Evolutionary conservation across 1,140 invertebrate species (phyloP).

Genomic region (Octopus bimaculoides): DNA sequence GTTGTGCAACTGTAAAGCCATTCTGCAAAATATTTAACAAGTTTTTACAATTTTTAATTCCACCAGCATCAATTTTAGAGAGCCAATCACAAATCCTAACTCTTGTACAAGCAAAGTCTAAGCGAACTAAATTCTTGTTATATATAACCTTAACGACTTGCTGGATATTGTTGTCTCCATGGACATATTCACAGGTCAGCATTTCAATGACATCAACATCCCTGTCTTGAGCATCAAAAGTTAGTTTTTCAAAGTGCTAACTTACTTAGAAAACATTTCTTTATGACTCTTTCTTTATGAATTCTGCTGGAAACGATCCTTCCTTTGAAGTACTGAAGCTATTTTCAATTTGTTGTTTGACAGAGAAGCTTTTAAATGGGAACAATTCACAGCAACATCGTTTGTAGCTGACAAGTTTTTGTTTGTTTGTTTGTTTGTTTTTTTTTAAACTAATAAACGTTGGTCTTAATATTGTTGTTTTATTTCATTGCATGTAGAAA

Average conservation of each 20-base stretch:
- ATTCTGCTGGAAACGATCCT: not conserved
- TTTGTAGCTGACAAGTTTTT: too few relatives aligned
- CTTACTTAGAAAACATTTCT: not conserved
- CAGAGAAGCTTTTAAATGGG: too few relatives aligned
- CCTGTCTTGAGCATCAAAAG: constrained; percentile 20
- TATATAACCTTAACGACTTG: constrained; percentile 26
- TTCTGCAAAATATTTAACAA: constrained; percentile 31
- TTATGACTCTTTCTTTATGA: too few relatives aligned
- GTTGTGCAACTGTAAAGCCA: constrained; percentile 36
- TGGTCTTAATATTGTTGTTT: too few relatives aligned
- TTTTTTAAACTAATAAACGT: too few relatives aligned
- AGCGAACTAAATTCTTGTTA: constrained; percentile 24
- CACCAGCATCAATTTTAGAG: constrained; percentile 31
- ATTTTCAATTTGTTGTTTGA: too few relatives aligned
- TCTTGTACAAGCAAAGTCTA: constrained; percentile 31
- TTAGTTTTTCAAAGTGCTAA: not conserved
- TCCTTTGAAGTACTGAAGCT: not conserved
- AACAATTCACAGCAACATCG: too few relatives aligned
- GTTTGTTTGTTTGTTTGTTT: too few relatives aligned
- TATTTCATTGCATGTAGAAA: too few relatives aligned
- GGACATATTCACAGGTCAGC: constrained; percentile 11
- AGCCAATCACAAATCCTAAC: constrained; percentile 33
- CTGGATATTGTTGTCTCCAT: constrained; percentile 20
- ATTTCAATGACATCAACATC: constrained; percentile 25
- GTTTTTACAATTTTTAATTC: constrained; percentile 29